Evolutionary conservation across 35 echinoderm and acorn worm genomes (phyloP).

Genomic region (Apostichopus japonicus): DNA sequence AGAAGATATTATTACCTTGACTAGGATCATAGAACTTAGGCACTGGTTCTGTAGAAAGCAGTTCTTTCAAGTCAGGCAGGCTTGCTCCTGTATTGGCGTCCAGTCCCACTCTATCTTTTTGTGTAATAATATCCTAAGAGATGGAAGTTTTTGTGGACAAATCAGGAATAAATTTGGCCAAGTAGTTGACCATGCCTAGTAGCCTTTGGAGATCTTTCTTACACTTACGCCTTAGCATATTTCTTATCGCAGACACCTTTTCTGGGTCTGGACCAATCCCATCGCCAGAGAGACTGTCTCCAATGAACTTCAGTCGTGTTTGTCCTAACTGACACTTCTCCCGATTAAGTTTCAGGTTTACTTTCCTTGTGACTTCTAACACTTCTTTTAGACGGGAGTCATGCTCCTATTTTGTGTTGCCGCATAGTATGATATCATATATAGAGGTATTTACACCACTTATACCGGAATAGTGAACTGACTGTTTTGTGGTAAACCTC

Average conservation of each 20-base stretch:
- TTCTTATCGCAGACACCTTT: conserved; percentile 27
- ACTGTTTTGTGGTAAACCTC: conserved; percentile 73
- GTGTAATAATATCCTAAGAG: conserved; percentile 15
- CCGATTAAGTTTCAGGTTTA: conserved; percentile 63
- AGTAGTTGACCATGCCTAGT: conserved; percentile 48
- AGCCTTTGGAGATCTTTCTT: conserved; percentile 54
- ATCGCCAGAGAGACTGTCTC: not conserved
- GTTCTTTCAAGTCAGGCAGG: no score
- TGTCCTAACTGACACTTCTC: conserved; percentile 19
- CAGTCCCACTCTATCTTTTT: conserved; percentile 52
- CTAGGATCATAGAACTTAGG: no score
- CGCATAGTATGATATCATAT: conserved; percentile 54
- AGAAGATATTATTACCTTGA: no score
- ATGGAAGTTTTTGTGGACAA: not conserved
- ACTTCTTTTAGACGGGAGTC: conserved; percentile 44
- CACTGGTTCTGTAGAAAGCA: no score
- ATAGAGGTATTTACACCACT: conserved; percentile 20
- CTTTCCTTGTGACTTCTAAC: not conserved
- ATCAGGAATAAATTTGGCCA: conserved; percentile 7
- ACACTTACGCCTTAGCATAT: conserved; percentile 33
- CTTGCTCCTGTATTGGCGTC: not conserved
- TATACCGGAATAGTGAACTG: conserved; percentile 36
- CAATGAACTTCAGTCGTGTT: conserved; percentile 50
- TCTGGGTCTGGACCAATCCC: conserved; percentile 11
- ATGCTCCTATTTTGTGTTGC: conserved; percentile 55